These are phyloP conservation scores for Argynnis bischoffii DNA, from an alignment of 2,888 invertebrate species.

Conservation along the genomic window DNA sequence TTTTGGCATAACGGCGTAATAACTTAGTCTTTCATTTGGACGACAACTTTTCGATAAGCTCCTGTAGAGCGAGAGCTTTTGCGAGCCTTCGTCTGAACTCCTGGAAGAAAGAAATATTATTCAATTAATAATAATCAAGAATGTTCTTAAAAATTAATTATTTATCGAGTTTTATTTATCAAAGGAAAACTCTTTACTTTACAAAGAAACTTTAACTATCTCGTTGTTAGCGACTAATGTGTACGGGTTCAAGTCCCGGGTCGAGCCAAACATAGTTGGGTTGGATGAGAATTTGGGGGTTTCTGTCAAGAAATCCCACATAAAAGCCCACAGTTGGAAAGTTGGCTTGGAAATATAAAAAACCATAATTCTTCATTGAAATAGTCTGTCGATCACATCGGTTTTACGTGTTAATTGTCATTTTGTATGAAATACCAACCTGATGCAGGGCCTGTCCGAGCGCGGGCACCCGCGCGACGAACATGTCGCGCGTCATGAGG, in stretches of 20 bases:
- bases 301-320: background rate
- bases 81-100: conserved; percentile 84
- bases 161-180: background rate
- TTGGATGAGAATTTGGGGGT: too few species aligned
- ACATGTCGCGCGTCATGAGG: conserved; percentile 90
- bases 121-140: background rate
- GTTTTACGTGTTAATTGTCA: too few species aligned
- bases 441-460: conserved; percentile 86
- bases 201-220: too few species aligned
- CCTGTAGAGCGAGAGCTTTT: conserved; percentile 84
- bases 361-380: background rate
- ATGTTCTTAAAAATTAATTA: background rate
- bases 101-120: conserved; percentile 50
- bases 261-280: too few species aligned
- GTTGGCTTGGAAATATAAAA: too few species aligned
- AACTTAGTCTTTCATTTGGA: conserved; percentile 35
- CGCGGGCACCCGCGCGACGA: conserved; percentile 85
- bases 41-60: conserved; percentile 64
- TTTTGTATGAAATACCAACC: conserved; percentile 55
- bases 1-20: background rate
- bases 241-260: too few species aligned
- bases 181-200: background rate
- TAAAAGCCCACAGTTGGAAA: background rate
- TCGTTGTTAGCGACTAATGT: too few species aligned
- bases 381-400: background rate